Percentiles rank a stretch among this genome's conserved stretches.
Evolutionary conservation across 2,797 vertebrate species (phyloP).

Genomic region (Anguilla obscura): DNA sequence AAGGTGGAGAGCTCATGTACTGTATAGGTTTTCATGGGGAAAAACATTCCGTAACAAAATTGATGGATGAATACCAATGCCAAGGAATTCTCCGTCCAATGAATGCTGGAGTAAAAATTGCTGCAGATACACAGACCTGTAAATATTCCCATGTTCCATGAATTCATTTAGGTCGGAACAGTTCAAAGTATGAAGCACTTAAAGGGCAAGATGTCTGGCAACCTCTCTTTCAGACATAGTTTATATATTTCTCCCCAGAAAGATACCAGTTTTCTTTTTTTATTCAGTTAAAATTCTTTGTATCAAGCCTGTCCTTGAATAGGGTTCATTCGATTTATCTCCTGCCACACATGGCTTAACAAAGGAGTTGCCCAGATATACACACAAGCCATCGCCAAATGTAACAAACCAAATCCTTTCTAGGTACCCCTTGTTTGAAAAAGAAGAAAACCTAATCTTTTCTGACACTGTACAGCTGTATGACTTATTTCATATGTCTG

Average conservation of each 20-base stretch:
- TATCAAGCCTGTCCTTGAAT: background rate
- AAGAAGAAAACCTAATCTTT: background rate
- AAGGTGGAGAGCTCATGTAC: background rate
- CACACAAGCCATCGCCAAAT: background rate
- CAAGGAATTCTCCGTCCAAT: background rate
- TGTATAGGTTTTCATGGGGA: conserved; percentile 6
- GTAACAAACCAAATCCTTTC: background rate
- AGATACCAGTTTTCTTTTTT: background rate
- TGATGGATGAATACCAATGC: background rate
- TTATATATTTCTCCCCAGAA: background rate
- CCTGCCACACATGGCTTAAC: background rate
- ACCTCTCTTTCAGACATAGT: background rate
- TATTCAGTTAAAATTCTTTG: background rate
- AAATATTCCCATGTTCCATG: background rate
- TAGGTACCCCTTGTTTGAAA: background rate
- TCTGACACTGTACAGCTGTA: background rate
- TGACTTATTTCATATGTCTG: background rate
- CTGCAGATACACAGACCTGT: background rate
- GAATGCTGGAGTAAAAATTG: background rate
- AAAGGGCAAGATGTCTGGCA: background rate
- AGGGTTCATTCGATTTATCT: background rate
- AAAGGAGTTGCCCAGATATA: background rate
- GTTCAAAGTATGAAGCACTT: background rate
- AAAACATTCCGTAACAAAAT: conserved; percentile 18
- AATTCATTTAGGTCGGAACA: background rate